A percentile compares a stretch with the other conserved stretches of the same genome.
Conservation (phyloP, 2,797 vertebrate genomes). For the Hemibagrus guttatus region DNA sequence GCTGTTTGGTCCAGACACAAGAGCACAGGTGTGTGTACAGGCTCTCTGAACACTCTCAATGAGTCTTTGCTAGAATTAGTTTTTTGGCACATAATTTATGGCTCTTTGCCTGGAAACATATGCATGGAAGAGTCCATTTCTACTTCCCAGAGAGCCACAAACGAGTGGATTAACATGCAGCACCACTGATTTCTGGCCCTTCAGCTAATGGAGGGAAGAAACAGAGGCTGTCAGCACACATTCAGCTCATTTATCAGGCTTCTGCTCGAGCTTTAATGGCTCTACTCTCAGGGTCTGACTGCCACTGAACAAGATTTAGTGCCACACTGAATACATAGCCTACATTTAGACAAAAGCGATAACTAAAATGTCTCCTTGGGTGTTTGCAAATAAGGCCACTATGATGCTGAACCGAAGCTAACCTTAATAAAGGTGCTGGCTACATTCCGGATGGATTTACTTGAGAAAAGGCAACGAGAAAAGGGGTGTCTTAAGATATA, state of each 20-base stretch:
- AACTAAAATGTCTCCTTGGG: not conserved
- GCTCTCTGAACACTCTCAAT: not conserved
- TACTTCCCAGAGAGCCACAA: slow-evolving; percentile 5
- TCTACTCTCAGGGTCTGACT: slow-evolving; percentile 4
- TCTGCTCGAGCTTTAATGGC: slow-evolving; percentile 18
- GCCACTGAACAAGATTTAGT: slow-evolving; percentile 23
- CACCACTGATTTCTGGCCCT: slow-evolving; percentile 23
- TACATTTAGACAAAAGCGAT: slow-evolving; percentile 39
- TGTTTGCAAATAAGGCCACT: not conserved
- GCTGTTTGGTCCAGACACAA: not conserved
- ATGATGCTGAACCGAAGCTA: not conserved
- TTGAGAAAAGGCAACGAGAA: not conserved
- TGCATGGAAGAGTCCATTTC: slow-evolving; percentile 11
- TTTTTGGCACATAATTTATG: slow-evolving; percentile 4
- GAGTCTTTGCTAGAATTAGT: slow-evolving; percentile 13
- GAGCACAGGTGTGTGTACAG: not conserved
- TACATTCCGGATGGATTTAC: not conserved
- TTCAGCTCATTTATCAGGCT: slow-evolving; percentile 33
- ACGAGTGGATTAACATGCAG: slow-evolving; percentile 31
- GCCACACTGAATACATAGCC: slow-evolving; percentile 45
- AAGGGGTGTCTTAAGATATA: not conserved
- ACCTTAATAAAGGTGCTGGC: not conserved
- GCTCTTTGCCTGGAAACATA: slow-evolving; percentile 13
- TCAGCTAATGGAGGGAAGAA: slow-evolving; percentile 27
- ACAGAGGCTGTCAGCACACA: slow-evolving; percentile 21